Base-by-base conservation (phyloP, 2,888 invertebrate species). In the Strigamia maritima region DNA sequence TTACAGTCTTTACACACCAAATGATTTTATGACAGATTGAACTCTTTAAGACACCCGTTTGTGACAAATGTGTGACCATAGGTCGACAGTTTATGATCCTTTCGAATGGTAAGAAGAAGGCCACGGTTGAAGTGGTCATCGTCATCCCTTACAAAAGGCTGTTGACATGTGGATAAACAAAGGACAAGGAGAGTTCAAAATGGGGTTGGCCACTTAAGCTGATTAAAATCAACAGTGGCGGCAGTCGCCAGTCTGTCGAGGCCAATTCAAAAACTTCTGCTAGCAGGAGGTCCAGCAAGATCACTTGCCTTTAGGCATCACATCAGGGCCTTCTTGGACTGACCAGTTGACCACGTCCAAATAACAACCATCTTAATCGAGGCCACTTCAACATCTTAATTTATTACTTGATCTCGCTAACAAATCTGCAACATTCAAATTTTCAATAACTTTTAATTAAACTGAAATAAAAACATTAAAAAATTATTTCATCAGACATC, bases 81-180 rank as follows among this genome's bases (percentile, higher is more conserved):
- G 54, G 54, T 54, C 54, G 54, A 54, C 19, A 54, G 54, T 54
- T 54, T 54, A 54, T 54, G 54, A 54, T 54, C 54, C 54, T 54
- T 6, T 54, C 54, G 54, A 54, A 19, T n/a, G 54, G 54, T 19
- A 19, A 44, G 44, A 19, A 54, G 54, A 54, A 54, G 54, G 54
- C 54, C 22, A 54, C 22, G 54, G 54, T 54, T 54, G 54, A 54
- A 54, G 54, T 54, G 54, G 54, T 54, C 54, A 54, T 54, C 54
- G 54, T 54, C 54, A 54, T 19, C 54, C 54, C 54, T 54, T 19
- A 54, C 54, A 54, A 54, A 54, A 19, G 54, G 54, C 54, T 54
- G 54, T 54, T 54, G 54, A 54, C 54, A 54, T 54, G 54, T 54
- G 54, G 54, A 54, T 54, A 54, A 54, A 54, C 54, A 54, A 54